A percentile compares a stretch with the other conserved stretches of the same genome.
These are phyloP conservation scores for Lithobates pipiens DNA, from an alignment of 2,797 vertebrate genomes.

Conservation along the genomic window DNA sequence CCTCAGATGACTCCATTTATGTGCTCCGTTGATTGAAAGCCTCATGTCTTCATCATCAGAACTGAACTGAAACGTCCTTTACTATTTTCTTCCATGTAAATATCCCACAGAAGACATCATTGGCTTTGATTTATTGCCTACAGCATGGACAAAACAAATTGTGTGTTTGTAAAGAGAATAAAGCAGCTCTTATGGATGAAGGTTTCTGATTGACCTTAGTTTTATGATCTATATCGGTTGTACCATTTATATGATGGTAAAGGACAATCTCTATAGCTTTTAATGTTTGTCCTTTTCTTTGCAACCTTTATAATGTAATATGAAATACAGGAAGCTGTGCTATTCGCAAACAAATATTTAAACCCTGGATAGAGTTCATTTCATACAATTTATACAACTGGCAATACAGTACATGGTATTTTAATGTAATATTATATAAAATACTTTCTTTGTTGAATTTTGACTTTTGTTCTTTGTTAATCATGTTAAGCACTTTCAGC, in stretches of 20 bases:
- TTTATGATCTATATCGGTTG: neutral
- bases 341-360: neutral
- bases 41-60: slow-evolving; percentile 5
- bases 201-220: slow-evolving; percentile 2
- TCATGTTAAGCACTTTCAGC: too few relatives aligned
- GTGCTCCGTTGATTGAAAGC: neutral
- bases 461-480: too few relatives aligned
- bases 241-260: neutral
- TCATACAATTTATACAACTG: neutral
- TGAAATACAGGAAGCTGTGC: neutral
- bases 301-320: neutral
- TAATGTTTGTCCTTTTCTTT: neutral
- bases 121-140: slow-evolving; percentile 8
- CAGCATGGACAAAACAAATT: neutral
- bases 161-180: neutral
- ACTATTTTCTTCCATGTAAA: slow-evolving; percentile 5
- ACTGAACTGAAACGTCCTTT: slow-evolving; percentile 26
- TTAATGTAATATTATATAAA: neutral
- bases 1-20: slow-evolving; percentile 3
- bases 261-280: neutral
- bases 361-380: neutral
- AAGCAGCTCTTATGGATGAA: slow-evolving; percentile 10
- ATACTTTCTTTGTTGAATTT: too few relatives aligned
- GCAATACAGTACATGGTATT: too few relatives aligned
- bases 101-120: neutral